Conservation (phyloP, 2,797 vertebrate species). For the Rousettus madagascariensis region DNA sequence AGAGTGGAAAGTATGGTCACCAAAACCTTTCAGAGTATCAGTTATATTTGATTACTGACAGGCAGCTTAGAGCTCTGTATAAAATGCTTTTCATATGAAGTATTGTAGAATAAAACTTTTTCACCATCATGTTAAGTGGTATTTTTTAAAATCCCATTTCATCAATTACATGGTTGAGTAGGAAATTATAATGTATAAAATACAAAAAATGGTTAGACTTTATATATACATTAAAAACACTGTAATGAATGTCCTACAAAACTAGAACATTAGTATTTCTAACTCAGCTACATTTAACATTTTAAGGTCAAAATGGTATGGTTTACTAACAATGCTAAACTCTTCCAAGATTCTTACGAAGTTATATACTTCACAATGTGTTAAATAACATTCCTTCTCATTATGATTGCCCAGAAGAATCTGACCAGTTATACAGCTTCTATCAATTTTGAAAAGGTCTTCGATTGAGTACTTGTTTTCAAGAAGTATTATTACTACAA, state of each 20-base stretch:
- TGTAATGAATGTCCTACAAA: background rate
- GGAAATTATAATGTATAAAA: background rate
- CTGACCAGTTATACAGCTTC: background rate
- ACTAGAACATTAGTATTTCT: background rate
- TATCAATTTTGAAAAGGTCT: background rate
- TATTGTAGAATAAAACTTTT: background rate
- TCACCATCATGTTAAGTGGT: background rate
- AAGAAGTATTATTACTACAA: background rate
- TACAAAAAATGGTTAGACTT: background rate
- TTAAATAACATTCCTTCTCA: background rate
- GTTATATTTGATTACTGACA: background rate
- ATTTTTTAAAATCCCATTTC: background rate
- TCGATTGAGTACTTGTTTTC: background rate
- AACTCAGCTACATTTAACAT: conserved; percentile 8
- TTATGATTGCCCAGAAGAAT: background rate
- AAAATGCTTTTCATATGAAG: background rate
- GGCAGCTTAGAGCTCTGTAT: background rate
- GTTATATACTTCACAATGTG: background rate
- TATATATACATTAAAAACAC: background rate
- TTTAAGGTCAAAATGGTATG: background rate
- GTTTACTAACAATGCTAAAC: background rate
- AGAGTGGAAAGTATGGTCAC: background rate
- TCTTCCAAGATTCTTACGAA: conserved; percentile 12
- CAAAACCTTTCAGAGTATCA: background rate
- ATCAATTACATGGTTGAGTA: background rate